Evolutionary conservation across 2,888 invertebrate species (phyloP).

Genomic region (Drosophila trichaetosa): DNA sequence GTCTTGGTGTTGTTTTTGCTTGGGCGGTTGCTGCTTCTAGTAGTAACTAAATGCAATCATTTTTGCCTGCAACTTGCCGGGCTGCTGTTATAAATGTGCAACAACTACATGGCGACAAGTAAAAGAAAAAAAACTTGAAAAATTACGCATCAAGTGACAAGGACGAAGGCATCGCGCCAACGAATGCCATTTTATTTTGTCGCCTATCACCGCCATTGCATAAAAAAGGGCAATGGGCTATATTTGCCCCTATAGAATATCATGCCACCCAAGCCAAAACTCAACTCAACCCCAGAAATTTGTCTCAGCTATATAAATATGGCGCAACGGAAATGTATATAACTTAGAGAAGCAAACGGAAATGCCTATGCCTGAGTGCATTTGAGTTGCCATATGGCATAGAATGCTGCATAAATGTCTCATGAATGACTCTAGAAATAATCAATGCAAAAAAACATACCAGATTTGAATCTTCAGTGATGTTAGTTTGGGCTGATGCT

Average conservation of each 20-base stretch:
- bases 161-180: conserved; percentile 19
- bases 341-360: conserved; percentile 59
- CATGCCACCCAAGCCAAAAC: conserved; percentile 10
- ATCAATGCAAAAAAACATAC: not conserved
- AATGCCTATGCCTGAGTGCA: conserved; percentile 57
- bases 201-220: conserved; percentile 23
- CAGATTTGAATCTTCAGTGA: conserved; percentile 34
- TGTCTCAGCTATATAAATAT: conserved; percentile 45
- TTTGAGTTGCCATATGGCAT: conserved; percentile 53
- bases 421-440: conserved; percentile 30
- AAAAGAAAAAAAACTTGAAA: conserved; percentile 60
- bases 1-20: conserved; percentile 26
- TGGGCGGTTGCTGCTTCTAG: conserved; percentile 13
- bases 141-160: conserved; percentile 69
- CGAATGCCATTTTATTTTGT: conserved; percentile 52
- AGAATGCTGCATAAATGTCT: conserved; percentile 13
- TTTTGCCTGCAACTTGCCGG: conserved; percentile 52
- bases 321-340: conserved; percentile 66
- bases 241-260: not conserved
- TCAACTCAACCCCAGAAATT: conserved; percentile 3
- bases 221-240: conserved; percentile 23
- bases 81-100: conserved; percentile 70
- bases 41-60: conserved; percentile 71
- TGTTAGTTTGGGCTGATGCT: conserved; percentile 20
- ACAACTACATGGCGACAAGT: conserved; percentile 66